Percentiles rank a stretch among this genome's conserved stretches.
phyloP scores from a whole-genome alignment of 2,797 vertebrate genomes.

The Channa striata region DNA sequence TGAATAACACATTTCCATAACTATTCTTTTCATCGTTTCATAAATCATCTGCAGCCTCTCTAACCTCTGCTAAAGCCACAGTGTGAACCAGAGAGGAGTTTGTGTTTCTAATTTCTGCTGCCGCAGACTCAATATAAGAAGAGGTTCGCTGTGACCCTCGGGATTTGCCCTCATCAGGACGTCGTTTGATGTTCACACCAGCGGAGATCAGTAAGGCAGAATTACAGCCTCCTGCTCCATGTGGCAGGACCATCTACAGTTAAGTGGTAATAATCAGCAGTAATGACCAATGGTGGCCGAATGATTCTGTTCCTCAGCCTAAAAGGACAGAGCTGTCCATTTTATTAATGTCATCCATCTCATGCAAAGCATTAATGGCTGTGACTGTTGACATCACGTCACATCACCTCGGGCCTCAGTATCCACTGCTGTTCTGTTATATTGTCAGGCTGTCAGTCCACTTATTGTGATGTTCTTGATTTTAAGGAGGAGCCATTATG shows the following conservation, averaged over 20 bases:
- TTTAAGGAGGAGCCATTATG: slow-evolving; percentile 6
- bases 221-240: background rate
- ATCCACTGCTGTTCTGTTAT: background rate
- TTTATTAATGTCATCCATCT: slow-evolving; percentile 61
- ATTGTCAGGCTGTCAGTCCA: background rate
- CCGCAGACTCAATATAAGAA: background rate
- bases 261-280: slow-evolving; percentile 18
- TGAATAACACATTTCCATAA: background rate
- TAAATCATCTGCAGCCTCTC: slow-evolving; percentile 8
- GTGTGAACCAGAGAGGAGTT: background rate
- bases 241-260: background rate
- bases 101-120: slow-evolving; percentile 5
- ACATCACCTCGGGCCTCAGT: background rate
- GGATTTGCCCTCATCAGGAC: slow-evolving; percentile 26
- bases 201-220: slow-evolving; percentile 2
- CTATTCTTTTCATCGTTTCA: background rate
- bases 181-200: slow-evolving; percentile 3
- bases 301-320: slow-evolving; percentile 15
- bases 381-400: slow-evolving; percentile 11
- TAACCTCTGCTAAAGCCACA: background rate
- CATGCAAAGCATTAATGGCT: slow-evolving; percentile 25
- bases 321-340: slow-evolving; percentile 24
- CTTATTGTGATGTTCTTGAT: background rate
- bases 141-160: background rate
- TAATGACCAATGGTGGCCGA: slow-evolving; percentile 32